Evolutionary conservation across 2,797 vertebrate species (phyloP), one percentile per base, ranked within the genome.

Genomic region (Sphenodon punctatus): DNA sequence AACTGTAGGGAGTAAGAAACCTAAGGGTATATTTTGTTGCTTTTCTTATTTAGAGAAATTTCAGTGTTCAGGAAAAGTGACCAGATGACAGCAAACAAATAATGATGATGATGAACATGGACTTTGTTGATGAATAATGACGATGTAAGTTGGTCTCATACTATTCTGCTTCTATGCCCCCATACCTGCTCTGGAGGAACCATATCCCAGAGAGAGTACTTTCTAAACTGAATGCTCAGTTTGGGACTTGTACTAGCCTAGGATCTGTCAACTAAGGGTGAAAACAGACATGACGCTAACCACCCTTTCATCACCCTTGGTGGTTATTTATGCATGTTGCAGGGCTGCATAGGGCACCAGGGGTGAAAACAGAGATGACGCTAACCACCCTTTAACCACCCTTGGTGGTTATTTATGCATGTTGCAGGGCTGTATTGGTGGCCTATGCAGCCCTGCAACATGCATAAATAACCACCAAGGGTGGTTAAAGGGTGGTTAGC

Each of bases 91-190:
- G 11, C 42, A 23, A 22, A 46, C 17, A 61, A 59, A 3, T 41
- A 1, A 27, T 0, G 0, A 1, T 43, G 60, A 16, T 51, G 67
- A n/a, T n/a, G n/a, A n/a, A n/a, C n/a, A n/a, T n/a, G n/a, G n/a
- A n/a, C n/a, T n/a, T n/a, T n/a, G n/a, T n/a, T n/a, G n/a, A 36
- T 6, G 64, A 45, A 10, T 51, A 41, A 1, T 11, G 25, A 51
- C 15, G 45, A 48, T 19, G 3, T 12, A 51, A 68, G 36, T 46
- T n/a, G 30, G 39, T 59, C 73, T 27, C 8, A 1, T 11, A 27
- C 42, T 78, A 1, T 36, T 69, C 58, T 69, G n/a, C 27, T 63
- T 15, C 19, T 5, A 4, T 23, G 11, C n/a, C 7, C 74, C 30
- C 68, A 51, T 32, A n/a, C 25, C 2, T 5, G 34, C 27, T 30